These are phyloP conservation scores for Symphodus melops DNA, from an alignment of 2,113 vertebrate species.

Conservation along the genomic window DNA sequence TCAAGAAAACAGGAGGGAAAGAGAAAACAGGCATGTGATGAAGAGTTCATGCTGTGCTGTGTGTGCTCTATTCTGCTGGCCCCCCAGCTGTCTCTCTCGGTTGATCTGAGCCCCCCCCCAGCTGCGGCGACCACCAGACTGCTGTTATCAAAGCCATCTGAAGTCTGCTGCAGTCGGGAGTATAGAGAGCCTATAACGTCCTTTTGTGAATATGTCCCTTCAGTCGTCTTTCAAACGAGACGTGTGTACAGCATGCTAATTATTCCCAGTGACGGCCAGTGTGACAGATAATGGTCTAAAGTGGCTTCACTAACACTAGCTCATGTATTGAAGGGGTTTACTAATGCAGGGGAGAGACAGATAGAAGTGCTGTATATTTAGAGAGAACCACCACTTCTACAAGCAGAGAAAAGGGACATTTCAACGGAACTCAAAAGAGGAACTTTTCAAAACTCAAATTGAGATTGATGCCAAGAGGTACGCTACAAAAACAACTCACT, in stretches of 20 bases:
- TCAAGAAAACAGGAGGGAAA: slow-evolving; percentile 21
- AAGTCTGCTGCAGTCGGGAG: slow-evolving; percentile 50
- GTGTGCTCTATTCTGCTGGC: slow-evolving; percentile 48
- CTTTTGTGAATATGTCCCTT: slow-evolving; percentile 66
- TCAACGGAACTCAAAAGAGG: too few species aligned
- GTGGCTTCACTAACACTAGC: slow-evolving; percentile 26
- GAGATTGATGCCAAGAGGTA: too few species aligned
- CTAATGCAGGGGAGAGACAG: not conserved
- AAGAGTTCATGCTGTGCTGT: slow-evolving; percentile 38
- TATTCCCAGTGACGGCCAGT: slow-evolving; percentile 44
- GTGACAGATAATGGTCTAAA: slow-evolving; percentile 41
- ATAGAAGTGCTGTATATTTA: not conserved
- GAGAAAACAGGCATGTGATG: slow-evolving; percentile 36
- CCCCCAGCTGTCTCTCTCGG: slow-evolving; percentile 61
- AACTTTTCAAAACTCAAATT: too few species aligned
- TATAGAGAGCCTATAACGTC: slow-evolving; percentile 41
- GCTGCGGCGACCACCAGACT: slow-evolving; percentile 66
- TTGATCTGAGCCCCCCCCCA: slow-evolving; percentile 70
- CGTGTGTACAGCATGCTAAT: slow-evolving; percentile 47
- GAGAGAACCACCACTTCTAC: too few species aligned
- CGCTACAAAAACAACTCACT: too few species aligned
- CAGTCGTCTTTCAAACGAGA: slow-evolving; percentile 53
- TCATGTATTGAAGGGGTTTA: slow-evolving; percentile 11
- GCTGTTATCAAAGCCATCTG: slow-evolving; percentile 68
- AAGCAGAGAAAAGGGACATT: too few species aligned